These are phyloP conservation scores for Cydia splendana DNA, from an alignment of 1,140 invertebrate species.

Conservation along the genomic window DNA sequence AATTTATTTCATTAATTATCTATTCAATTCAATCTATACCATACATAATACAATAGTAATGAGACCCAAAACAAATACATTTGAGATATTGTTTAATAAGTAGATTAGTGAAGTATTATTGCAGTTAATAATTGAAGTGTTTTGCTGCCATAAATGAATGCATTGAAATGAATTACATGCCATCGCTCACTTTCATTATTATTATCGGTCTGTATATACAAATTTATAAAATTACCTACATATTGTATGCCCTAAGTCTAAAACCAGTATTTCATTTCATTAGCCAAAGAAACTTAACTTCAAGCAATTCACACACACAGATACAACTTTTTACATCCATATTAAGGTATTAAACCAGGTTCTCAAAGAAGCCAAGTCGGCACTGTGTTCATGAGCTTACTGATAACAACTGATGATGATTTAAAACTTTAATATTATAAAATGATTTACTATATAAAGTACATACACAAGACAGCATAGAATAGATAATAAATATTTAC, in stretches of 20 bases:
- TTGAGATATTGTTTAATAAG: conserved; percentile 54
- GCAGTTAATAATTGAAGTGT: conserved; percentile 51
- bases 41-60: conserved; percentile 59
- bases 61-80: conserved; percentile 58
- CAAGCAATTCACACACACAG: conserved; percentile 54
- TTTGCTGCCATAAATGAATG: conserved; percentile 58
- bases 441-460: conserved; percentile 24
- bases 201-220: conserved; percentile 69
- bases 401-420: conserved; percentile 15
- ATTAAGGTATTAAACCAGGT: conserved; percentile 37
- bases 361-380: conserved; percentile 39
- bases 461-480: conserved; percentile 20
- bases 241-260: conserved; percentile 31
- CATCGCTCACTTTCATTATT: conserved; percentile 43
- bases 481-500: conserved; percentile 28
- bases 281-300: conserved; percentile 39
- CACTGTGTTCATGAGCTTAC: conserved; percentile 7
- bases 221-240: conserved; percentile 68
- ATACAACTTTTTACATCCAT: conserved; percentile 47
- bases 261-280: conserved; percentile 33
- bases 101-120: conserved; percentile 52
- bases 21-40: conserved; percentile 51
- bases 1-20: conserved; percentile 52
- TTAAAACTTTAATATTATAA: conserved; percentile 11
- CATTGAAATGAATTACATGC: conserved; percentile 41